Evolutionary conservation across 2,888 invertebrate species (phyloP), one percentile per base, ranked within the genome.

Genomic region (Tetanocera ferruginea): DNA sequence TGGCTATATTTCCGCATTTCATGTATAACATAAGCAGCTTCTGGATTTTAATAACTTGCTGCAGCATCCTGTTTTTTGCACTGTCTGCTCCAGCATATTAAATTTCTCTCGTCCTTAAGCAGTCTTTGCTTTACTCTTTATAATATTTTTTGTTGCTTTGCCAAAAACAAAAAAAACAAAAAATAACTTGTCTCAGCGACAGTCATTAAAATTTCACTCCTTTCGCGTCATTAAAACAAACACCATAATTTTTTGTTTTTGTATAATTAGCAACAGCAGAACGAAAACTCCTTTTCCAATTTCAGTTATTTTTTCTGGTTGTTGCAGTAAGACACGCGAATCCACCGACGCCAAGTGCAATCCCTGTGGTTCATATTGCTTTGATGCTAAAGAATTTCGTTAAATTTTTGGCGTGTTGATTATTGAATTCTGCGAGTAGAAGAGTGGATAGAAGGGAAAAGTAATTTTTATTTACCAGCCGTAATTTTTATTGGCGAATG

Each of bases 141-240:
- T 55, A 19, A 55, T 55, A 9, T n/a, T 55, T 6, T 23, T 9
- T 19, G 19, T 6, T 55, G 19, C 5, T 52, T 17, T 6, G 1
- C 4, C 52, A 2, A 17, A 17, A 49, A 49, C 49, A 9, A 6
- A 49, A 6, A 9, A 49, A 6, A 49, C 8, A 6, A 14, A 52
- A 52, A 55, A 23, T 1, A 55, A 55, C 5, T 55, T 19, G 52
- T 51, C 69, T 43, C 69, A n/a, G 55, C 19, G 67, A 67, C 67
- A 69, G 51, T 69, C 69, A 69, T 69, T 69, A 69, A 69, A 69
- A 69, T 51, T 69, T 69, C 69, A 69, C 69, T 69, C 69, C 69
- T 69, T 69, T 69, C 52, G 69, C 69, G 51, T 69, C 69, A 69
- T 69, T 69, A 69, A 69, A 69, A 69, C 51, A 49, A 51, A 51